Evolutionary conservation across 2,797 vertebrate species (phyloP), one percentile per base, ranked within the genome.

Genomic region (Acanthurus tractus): DNA sequence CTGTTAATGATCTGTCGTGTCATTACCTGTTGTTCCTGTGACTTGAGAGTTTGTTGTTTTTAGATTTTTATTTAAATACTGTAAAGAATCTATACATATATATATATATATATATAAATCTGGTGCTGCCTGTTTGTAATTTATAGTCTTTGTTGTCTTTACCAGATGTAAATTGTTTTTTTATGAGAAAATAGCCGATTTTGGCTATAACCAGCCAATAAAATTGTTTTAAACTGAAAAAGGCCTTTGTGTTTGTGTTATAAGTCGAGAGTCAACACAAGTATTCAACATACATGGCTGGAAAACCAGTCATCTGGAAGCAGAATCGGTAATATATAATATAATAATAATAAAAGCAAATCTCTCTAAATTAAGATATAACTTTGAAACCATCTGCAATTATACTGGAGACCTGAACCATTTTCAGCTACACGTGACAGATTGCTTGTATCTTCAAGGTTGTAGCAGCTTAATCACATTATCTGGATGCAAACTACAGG

Each of bases 51-150:
- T 81, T 85, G 70, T 78, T 79, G 13, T 75, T 40, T 86, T 66
- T 88, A 81, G 81, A 84, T 80, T 75, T 83, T 89, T 95, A 95
- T 95, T 96, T 94, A 95, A 94, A 88, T 86, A 63, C 80, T 89
- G 86, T 90, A 88, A 90, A 92, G 46, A 92, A 90, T 88, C 70
- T 49, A 76, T 89, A 75, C 86, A 34, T 34, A 34, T 34, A 34
- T 34, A 29, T 29, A 70, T 91, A 12, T 88, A 85, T 92, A 87
- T 94, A 70, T 91, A 12, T 88, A 85, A 92, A 87, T 94, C 63
- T 87, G 84, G 83, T 90, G 84, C 84, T 76, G 83, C 74, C 76
- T 89, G 84, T 88, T 88, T 91, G 86, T 96, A 95, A 96, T 95
- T 96, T 96, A 96, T 95, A 92, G 84, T 91, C 68, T 63, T 20